Conservation (phyloP, 2,113 vertebrate species). For the Psilopsiagon aymara region DNA sequence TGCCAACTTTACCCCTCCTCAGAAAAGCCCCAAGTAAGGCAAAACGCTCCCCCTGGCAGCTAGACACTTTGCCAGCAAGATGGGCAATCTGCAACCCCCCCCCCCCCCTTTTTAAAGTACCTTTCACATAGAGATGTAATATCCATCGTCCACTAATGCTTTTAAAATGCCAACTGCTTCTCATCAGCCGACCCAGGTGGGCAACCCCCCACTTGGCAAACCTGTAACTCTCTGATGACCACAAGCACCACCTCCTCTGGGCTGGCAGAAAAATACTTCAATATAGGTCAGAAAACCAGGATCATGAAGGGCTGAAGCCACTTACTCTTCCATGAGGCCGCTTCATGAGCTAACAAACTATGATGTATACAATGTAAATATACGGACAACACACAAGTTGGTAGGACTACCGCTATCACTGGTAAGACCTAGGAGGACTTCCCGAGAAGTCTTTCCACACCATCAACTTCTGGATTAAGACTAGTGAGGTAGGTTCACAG, state of each 20-base stretch:
- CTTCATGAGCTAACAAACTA: neutral
- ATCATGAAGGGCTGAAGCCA: neutral
- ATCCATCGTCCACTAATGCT: neutral
- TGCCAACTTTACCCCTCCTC: neutral
- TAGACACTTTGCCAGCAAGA: neutral
- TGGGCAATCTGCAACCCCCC: neutral
- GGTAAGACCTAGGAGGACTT: neutral
- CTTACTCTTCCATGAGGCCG: neutral
- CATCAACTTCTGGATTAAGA: neutral
- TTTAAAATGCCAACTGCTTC: neutral
- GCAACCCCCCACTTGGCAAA: neutral
- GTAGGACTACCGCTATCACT: neutral
- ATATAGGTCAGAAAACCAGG: neutral
- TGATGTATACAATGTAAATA: neutral
- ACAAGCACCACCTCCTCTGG: neutral
- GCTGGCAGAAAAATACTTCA: neutral
- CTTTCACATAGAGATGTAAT: neutral
- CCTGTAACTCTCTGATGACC: neutral
- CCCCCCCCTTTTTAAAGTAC: neutral
- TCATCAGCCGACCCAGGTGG: neutral
- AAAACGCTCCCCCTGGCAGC: neutral
- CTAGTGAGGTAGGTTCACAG: neutral
- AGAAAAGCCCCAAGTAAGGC: neutral
- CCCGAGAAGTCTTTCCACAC: neutral
- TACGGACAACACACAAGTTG: accelerated